phyloP scores from a whole-genome alignment of 2,113 vertebrate genomes.

The Suncus etruscus region DNA sequence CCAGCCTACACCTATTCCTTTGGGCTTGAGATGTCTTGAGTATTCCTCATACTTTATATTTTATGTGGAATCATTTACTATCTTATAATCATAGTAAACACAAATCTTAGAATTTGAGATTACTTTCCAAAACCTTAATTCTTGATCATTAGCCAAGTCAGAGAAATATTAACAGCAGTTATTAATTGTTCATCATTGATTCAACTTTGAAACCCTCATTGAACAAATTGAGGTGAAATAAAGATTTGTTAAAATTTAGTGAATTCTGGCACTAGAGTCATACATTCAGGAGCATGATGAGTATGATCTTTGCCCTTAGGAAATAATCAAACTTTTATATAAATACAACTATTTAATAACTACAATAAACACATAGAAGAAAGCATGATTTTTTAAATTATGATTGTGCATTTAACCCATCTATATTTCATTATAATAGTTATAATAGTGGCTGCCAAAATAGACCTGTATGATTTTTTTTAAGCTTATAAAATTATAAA shows the following conservation, averaged over 20 bases:
- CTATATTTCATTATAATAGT: neutral
- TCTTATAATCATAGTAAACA: neutral
- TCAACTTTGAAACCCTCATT: neutral
- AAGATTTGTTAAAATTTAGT: neutral
- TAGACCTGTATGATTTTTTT: neutral
- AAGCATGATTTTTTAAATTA: constrained; percentile 3
- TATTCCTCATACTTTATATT: neutral
- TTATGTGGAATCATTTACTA: constrained; percentile 2
- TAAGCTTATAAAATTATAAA: neutral
- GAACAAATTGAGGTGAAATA: constrained; percentile 20
- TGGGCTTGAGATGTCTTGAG: neutral
- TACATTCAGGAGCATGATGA: neutral
- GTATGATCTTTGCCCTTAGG: neutral
- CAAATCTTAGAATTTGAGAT: neutral
- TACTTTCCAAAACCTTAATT: neutral
- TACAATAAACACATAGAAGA: constrained; percentile 8
- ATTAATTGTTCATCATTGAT: constrained; percentile 4
- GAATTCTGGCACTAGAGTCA: neutral
- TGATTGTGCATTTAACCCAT: neutral
- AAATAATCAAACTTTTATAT: neutral
- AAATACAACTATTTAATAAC: constrained; percentile 9
- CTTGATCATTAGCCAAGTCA: neutral
- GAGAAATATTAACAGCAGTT: neutral
- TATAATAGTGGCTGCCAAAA: neutral
- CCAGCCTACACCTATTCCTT: neutral